Evolutionary conservation across 37 sponge, comb jelly and placozoan species (phyloP), one percentile per base, ranked within the genome.

Genomic region (Axinella damicornis): DNA sequence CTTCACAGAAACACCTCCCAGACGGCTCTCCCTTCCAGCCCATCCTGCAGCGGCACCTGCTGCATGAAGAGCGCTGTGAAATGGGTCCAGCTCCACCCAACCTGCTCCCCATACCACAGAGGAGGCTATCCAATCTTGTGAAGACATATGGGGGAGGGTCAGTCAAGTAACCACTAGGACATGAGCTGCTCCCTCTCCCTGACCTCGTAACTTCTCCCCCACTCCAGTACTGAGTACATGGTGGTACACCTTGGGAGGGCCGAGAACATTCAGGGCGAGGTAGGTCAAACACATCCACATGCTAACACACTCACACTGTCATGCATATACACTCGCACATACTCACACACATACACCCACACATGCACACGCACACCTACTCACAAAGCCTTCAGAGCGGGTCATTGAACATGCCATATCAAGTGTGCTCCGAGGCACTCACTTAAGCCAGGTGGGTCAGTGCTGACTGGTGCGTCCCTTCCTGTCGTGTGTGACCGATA

Each of bases 11-110:
- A 35, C 63, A 73, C 19, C 74, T 83, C 4, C 20, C 73, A 40
- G 83, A 83, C 65, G 80, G 80, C 5, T 79, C 55, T 30, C 68
- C 54, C 11, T 79, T 79, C 68, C 31, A 52, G 18, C 80, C 80
- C 53, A 71, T 73, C 28, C 53, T 58, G 32, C 32, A 54, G 5
- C 41, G 71, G 24, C 71, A 58, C 4, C 53, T 63, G 18, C 12
- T 62, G 33, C 35, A 73, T 58, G 73, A 73, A 2, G 34, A 33
- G 33, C 28, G 27, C 33, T 4, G 33, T 27, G 28, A 34, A 67
- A 34, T 67, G 68, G 11, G 11, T 2, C 28, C 68, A 14, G 9
- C 68, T 19, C 68, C 68, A 2, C 11, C 34, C 33, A 34, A 67
- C 68, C 68, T 12, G 46, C 46, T 9, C 46, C 46, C 46, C 46